Percentiles rank a stretch among this genome's conserved stretches.
Conservation (phyloP, 2,113 vertebrate species). For the Dunckerocampus dactyliophorus region DNA sequence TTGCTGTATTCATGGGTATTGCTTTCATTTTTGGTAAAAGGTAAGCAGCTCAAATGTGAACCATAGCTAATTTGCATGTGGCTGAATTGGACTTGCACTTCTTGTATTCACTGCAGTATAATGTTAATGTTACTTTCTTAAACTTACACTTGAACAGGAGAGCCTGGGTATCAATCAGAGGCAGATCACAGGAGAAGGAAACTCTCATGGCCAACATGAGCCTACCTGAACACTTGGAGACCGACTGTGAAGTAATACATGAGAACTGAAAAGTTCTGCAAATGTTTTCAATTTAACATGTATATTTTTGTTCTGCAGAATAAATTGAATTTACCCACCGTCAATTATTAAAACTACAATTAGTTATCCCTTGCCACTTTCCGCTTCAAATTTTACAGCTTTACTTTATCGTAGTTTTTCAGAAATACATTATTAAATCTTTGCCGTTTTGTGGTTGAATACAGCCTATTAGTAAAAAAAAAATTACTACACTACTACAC, state of each 20-base stretch:
- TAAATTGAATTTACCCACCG: no score
- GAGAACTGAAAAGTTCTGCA: background rate
- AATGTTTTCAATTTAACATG: no score
- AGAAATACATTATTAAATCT: no score
- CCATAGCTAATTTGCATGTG: background rate
- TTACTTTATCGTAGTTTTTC: no score
- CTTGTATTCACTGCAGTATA: background rate
- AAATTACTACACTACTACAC: no score
- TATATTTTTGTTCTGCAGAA: background rate
- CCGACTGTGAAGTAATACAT: constrained; percentile 54
- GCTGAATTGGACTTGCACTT: background rate
- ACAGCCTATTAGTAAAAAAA: no score
- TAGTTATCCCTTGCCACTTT: no score
- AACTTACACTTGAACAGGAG: constrained; percentile 34
- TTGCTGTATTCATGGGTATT: constrained; percentile 12
- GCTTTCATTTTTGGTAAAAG: constrained; percentile 44
- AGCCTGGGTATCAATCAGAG: constrained; percentile 21
- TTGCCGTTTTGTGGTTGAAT: no score
- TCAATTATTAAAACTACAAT: no score
- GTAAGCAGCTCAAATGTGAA: constrained; percentile 17
- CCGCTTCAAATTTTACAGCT: no score
- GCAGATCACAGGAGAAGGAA: constrained; percentile 59
- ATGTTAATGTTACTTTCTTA: background rate
- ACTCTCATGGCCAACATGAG: constrained; percentile 66
- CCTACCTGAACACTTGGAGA: constrained; percentile 52